Percentiles rank a stretch among this genome's conserved stretches.
These are phyloP conservation scores for Caradrina kadenii DNA, from an alignment of 2,888 invertebrate species.

Conservation along the genomic window DNA sequence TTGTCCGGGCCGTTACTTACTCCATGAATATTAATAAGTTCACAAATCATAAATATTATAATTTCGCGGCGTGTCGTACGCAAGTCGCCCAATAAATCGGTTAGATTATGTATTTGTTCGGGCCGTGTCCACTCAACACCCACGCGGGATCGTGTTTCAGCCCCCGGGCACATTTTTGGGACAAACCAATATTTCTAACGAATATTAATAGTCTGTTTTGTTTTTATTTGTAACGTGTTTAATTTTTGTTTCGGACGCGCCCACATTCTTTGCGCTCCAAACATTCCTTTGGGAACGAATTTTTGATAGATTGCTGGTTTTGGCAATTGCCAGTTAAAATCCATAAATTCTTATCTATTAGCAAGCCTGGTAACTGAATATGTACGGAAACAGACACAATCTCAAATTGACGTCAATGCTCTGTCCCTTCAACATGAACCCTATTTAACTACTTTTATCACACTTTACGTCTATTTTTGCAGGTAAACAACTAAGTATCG, in stretches of 20 bases:
- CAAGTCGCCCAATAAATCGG: conserved; percentile 69
- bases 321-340: conserved; percentile 1
- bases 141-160: conserved; percentile 86
- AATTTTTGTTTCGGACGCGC: conserved; percentile 80
- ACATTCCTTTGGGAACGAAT: conserved; percentile 71
- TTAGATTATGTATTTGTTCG: conserved; percentile 74
- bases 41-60: conserved; percentile 76
- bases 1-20: conserved; percentile 47
- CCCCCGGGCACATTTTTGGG: conserved; percentile 89
- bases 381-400: neutral
- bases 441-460: conserved; percentile 10
- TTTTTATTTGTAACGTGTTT: conserved; percentile 80
- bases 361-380: neutral
- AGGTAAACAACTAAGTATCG: conserved; percentile 41
- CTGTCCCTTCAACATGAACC: neutral
- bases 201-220: conserved; percentile 88
- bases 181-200: conserved; percentile 90
- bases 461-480: conserved; percentile 20
- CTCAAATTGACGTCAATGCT: neutral
- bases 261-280: conserved; percentile 79
- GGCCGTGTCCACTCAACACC: conserved; percentile 84
- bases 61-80: conserved; percentile 77
- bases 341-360: neutral
- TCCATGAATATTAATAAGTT: conserved; percentile 73
- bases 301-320: conserved; percentile 40